phyloP scores from a whole-genome alignment of 1,140 invertebrate species.

The Camponotus pennsylvanicus region DNA sequence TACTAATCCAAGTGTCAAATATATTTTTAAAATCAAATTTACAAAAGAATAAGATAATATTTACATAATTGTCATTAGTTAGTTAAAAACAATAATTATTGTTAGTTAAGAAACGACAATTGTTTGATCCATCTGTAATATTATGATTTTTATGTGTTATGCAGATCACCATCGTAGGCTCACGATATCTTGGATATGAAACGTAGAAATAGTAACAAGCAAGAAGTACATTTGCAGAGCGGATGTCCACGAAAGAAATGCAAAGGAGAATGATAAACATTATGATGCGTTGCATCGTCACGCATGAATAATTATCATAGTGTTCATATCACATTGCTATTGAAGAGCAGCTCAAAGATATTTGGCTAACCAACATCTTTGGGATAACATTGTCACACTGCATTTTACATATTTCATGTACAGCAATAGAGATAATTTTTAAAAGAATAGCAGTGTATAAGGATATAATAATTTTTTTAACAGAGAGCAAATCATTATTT shows the following conservation, averaged over 20 bases:
- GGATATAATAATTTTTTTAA: slow-evolving; percentile 63
- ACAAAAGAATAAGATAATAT: neutral
- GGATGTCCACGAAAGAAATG: slow-evolving; percentile 61
- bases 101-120: neutral
- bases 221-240: slow-evolving; percentile 33
- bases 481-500: slow-evolving; percentile 65
- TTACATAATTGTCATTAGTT: neutral
- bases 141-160: slow-evolving; percentile 36
- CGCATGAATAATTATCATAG: slow-evolving; percentile 62
- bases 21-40: no score
- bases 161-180: slow-evolving; percentile 21
- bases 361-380: slow-evolving; percentile 18
- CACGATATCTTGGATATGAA: slow-evolving; percentile 68
- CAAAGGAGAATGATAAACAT: slow-evolving; percentile 64
- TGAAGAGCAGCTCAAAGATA: slow-evolving; percentile 32
- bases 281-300: slow-evolving; percentile 35
- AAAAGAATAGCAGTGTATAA: slow-evolving; percentile 37
- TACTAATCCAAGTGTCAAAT: no score
- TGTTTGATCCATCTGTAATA: neutral
- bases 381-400: slow-evolving; percentile 29
- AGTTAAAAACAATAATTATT: neutral
- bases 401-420: slow-evolving; percentile 40
- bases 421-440: slow-evolving; percentile 58
- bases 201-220: slow-evolving; percentile 41
- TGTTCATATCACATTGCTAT: slow-evolving; percentile 68